These are phyloP conservation scores for Acrobasis consociella DNA, from an alignment of 2,888 invertebrate genomes.

Conservation along the genomic window DNA sequence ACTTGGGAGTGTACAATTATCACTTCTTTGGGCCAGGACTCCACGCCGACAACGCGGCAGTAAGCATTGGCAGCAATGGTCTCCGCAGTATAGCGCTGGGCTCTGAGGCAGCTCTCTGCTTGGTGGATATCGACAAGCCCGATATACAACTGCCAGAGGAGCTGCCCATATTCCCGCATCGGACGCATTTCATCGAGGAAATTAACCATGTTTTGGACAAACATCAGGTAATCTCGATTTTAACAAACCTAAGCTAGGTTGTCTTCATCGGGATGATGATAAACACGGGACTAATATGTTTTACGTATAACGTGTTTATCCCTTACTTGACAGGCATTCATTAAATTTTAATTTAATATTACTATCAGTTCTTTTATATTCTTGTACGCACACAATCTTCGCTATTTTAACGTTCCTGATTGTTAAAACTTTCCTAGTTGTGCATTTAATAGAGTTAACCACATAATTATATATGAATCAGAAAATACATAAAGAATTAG, in stretches of 20 bases:
- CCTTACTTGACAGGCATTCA: too few species aligned
- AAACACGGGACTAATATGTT: too few species aligned
- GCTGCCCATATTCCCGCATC: conserved; percentile 95
- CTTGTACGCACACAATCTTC: too few species aligned
- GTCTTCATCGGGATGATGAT: too few species aligned
- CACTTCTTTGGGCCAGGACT: conserved; percentile 68
- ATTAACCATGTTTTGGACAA: conserved; percentile 89
- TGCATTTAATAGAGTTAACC: too few species aligned
- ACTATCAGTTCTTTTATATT: too few species aligned
- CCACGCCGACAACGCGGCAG: conserved; percentile 81
- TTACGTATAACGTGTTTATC: too few species aligned
- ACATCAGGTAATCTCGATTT: conserved; percentile 76
- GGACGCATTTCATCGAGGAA: conserved; percentile 93
- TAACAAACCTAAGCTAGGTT: not conserved
- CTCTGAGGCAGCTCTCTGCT: conserved; percentile 94
- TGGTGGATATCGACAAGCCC: conserved; percentile 97
- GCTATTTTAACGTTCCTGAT: too few species aligned
- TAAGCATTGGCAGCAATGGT: conserved; percentile 56
- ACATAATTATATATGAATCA: too few species aligned
- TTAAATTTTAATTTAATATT: too few species aligned
- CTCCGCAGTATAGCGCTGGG: conserved; percentile 84
- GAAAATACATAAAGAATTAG: not conserved
- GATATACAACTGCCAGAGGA: conserved; percentile 97
- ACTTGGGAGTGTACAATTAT: too few species aligned
- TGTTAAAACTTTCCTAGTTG: too few species aligned